phyloP scores from a whole-genome alignment of 92 coral and sea anemone species.

The Bergia sp. region DNA sequence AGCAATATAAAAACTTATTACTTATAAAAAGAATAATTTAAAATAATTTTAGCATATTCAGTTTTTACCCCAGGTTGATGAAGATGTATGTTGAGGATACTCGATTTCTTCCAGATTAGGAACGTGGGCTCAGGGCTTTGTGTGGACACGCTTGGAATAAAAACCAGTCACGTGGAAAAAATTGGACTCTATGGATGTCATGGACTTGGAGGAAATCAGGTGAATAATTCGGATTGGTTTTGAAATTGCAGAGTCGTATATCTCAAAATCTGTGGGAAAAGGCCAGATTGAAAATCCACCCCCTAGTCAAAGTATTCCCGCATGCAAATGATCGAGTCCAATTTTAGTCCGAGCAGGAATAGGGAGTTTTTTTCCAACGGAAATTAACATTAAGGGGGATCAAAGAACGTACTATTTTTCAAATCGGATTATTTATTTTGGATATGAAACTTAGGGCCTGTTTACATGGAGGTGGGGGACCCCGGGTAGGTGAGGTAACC shows the following conservation, averaged over 20 bases:
- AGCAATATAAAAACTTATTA: too few relatives aligned
- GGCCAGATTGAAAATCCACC: background rate
- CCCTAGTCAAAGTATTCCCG: background rate
- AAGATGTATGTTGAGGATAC: background rate
- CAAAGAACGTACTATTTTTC: background rate
- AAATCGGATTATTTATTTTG: too few relatives aligned
- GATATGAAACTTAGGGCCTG: background rate
- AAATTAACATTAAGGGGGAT: background rate
- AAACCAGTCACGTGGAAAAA: constrained; percentile 56
- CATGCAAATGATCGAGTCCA: background rate
- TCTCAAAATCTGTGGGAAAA: background rate
- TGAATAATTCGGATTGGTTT: background rate
- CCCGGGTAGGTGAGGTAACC: too few relatives aligned
- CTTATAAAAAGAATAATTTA: too few relatives aligned
- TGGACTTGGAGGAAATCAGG: constrained; percentile 92
- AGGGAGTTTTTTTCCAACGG: background rate
- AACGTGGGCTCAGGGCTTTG: constrained; percentile 66
- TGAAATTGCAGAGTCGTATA: background rate
- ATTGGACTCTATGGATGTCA: constrained; percentile 82
- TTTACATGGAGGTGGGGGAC: too few relatives aligned
- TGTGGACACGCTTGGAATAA: constrained; percentile 83
- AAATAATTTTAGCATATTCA: too few relatives aligned
- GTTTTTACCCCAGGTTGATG: too few relatives aligned
- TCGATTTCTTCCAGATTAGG: constrained; percentile 60
- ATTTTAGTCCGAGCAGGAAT: background rate